Evolutionary conservation across 1,140 invertebrate genomes (phyloP), one percentile per base, ranked within the genome.

Genomic region (Sarcophaga peregrina): DNA sequence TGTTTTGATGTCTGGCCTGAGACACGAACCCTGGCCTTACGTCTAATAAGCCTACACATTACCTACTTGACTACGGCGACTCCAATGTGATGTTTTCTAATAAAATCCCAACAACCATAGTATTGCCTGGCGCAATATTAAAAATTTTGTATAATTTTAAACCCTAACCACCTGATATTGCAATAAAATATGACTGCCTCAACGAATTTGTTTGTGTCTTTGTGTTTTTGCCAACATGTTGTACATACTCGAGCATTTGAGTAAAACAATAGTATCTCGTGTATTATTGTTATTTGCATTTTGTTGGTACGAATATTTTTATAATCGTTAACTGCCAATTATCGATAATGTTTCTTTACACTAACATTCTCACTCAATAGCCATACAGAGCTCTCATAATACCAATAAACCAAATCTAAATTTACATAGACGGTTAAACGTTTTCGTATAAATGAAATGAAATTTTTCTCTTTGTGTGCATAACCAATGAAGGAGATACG

Each of bases 391-490:
- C 62, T 9, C 62, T 4, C 17, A 68, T 20, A 68, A 68, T 68
- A 68, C 62, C 62, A 68, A 68, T 68, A 68, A 68, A 68, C 17
- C 20, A 68, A 68, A 68, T 68, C 17, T 68, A 68, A n/a, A 68
- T 68, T 20, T 58, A n/a, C 54, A 58, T 58, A n/a, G 15, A 15
- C 7, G 54, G 54, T 58, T 37, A 37, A 37, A 37, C 25, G 25
- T 37, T 37, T n/a, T 37, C 25, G 25, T 37, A 37, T 4, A 37
- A 37, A 25, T 68, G 62, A 20, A 9, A 68, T 68, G 62, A 25
- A 68, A 52, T 52, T 52, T 52, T 52, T 9, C 50, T 52, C 50
- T 52, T 13, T 10, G 50, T 52, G 50, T 52, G 13, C 50, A 10
- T 13, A 52, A 13, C 13, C 8, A 9, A 52, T 52, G 13, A 10